A percentile compares a stretch with the other conserved stretches of the same genome.
Evolutionary conservation across 2,888 invertebrate genomes (phyloP).

Genomic region (Xylota segnis): DNA sequence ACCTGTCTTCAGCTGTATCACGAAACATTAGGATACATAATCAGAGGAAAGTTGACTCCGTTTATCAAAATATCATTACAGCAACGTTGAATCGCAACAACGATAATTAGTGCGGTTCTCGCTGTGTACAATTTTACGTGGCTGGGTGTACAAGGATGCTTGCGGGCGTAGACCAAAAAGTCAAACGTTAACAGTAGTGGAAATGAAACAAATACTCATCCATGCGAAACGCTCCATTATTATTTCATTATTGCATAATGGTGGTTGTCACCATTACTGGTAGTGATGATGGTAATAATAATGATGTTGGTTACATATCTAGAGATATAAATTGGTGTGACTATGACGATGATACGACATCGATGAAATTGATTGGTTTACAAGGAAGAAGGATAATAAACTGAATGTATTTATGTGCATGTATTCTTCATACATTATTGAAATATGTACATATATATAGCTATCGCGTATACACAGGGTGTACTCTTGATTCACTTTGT

Average conservation of each 20-base stretch:
- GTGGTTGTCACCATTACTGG: conserved; percentile 8
- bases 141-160: neutral
- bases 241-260: conserved; percentile 26
- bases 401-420: no score
- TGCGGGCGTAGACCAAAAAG: conserved; percentile 3
- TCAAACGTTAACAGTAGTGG: conserved; percentile 4
- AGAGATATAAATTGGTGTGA: neutral
- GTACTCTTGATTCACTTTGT: no score
- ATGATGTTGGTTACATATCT: neutral
- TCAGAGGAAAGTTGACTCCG: neutral
- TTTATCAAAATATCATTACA: conserved; percentile 30
- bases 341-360: no score
- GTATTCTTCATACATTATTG: no score
- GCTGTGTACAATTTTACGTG: neutral
- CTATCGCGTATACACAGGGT: no score
- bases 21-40: conserved; percentile 11
- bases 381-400: no score
- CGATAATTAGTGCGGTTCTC: neutral
- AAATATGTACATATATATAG: no score
- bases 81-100: neutral
- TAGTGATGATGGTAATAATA: neutral
- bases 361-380: no score
- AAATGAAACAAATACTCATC: conserved; percentile 22
- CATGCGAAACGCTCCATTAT: conserved; percentile 20
- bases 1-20: neutral